These are phyloP conservation scores for Pelusios castaneus DNA, from an alignment of 2,113 vertebrate genomes.

Conservation along the genomic window DNA sequence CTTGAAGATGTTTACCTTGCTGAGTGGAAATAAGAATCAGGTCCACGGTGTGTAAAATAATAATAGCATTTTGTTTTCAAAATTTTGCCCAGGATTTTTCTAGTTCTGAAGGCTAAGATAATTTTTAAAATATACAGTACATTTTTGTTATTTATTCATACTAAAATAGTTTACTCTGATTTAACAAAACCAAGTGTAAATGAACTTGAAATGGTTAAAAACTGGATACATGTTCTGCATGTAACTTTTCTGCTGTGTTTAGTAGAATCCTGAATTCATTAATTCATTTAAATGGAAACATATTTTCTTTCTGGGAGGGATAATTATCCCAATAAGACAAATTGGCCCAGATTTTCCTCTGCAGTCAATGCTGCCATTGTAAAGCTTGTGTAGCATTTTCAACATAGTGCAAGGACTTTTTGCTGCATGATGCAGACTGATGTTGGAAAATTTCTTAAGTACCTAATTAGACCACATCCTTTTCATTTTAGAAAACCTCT, in stretches of 20 bases:
- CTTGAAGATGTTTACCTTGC: not conserved
- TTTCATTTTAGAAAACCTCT: conserved; percentile 5
- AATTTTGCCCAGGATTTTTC: not conserved
- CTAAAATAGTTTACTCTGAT: not conserved
- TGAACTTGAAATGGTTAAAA: not conserved
- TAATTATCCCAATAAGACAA: conserved; percentile 37
- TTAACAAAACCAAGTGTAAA: not conserved
- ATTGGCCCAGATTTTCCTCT: not conserved
- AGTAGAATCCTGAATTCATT: conserved; percentile 46
- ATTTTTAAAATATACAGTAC: not conserved
- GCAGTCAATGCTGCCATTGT: not conserved
- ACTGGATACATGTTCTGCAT: not conserved
- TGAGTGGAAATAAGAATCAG: not conserved
- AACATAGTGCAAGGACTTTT: not conserved
- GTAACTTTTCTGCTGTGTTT: conserved; percentile 22
- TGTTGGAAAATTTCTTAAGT: not conserved
- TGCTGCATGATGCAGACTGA: not conserved
- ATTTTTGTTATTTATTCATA: not conserved
- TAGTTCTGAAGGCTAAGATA: not conserved
- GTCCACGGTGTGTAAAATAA: not conserved
- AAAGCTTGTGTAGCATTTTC: not conserved
- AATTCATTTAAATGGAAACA: conserved; percentile 44
- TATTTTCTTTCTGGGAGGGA: conserved; percentile 43
- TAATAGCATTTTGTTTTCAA: not conserved
- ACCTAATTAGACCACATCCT: not conserved